These are phyloP conservation scores for Alviniconcha strummeri DNA, from an alignment of 2,888 invertebrate genomes.

Conservation along the genomic window DNA sequence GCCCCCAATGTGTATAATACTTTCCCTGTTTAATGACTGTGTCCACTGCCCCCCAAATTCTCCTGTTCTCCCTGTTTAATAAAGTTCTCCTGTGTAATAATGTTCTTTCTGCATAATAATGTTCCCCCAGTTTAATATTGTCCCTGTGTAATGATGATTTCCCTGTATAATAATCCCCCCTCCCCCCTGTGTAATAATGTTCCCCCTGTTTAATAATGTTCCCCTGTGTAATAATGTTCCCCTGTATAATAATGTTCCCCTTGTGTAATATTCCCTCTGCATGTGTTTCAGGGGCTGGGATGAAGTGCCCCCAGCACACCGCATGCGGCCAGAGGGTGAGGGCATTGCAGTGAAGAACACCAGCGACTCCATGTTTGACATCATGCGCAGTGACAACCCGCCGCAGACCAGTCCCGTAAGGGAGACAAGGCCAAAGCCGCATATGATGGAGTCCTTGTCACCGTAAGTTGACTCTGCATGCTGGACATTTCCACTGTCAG, in stretches of 20 bases:
- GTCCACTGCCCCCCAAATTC: too few relatives aligned
- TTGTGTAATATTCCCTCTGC: background rate
- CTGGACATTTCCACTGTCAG: background rate
- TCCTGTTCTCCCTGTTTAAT: too few relatives aligned
- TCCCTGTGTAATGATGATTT: too few relatives aligned
- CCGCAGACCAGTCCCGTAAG: slow-evolving; percentile 45
- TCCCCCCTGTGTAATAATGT: too few relatives aligned
- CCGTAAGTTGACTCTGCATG: slow-evolving; percentile 49
- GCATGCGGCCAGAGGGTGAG: slow-evolving; percentile 63
- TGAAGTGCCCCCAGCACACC: slow-evolving; percentile 59
- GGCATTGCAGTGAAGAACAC: slow-evolving; percentile 56
- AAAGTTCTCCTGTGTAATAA: background rate
- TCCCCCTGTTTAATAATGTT: too few relatives aligned
- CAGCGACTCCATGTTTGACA: slow-evolving; percentile 52
- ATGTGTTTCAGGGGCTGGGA: slow-evolving; percentile 59
- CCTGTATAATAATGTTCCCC: background rate
- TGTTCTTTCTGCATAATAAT: background rate
- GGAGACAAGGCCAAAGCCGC: slow-evolving; percentile 47
- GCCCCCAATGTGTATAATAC: too few relatives aligned
- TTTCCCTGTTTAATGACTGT: too few relatives aligned
- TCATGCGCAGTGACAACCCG: slow-evolving; percentile 45
- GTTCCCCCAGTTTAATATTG: too few relatives aligned
- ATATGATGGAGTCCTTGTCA: slow-evolving; percentile 51
- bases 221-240: background rate
- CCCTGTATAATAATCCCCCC: too few relatives aligned